phyloP scores from a whole-genome alignment of 2,888 invertebrate genomes.

The Sipha maydis region DNA sequence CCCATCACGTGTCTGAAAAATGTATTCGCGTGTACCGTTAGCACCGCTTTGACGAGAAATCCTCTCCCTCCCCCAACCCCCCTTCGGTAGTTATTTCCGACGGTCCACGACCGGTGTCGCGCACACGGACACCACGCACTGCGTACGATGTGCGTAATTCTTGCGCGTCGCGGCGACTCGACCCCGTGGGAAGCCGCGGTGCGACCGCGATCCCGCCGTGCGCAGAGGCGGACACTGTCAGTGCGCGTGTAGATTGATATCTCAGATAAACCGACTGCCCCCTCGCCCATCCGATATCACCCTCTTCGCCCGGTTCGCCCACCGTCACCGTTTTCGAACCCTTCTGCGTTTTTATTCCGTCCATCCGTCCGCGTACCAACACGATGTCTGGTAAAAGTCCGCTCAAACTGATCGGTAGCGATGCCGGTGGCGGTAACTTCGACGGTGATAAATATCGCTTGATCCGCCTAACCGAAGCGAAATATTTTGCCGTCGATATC shows the following conservation, averaged over 20 bases:
- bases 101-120: background rate
- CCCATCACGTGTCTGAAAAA: too few species aligned
- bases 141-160: background rate
- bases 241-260: conserved; percentile 9
- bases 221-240: conserved; percentile 35
- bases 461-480: too few species aligned
- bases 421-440: too few species aligned
- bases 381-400: too few species aligned
- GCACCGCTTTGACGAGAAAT: background rate
- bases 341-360: background rate
- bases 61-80: too few species aligned
- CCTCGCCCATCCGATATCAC: background rate
- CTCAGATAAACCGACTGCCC: conserved; percentile 32
- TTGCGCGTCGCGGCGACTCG: background rate
- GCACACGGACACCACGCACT: background rate
- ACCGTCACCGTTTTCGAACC: background rate
- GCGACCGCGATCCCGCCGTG: background rate
- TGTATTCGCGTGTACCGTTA: background rate
- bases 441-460: too few species aligned
- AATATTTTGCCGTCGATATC: too few species aligned
- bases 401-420: too few species aligned
- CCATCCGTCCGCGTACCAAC: background rate
- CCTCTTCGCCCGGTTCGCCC: background rate
- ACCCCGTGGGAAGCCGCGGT: conserved; percentile 47
- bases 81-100: background rate